Percentiles rank a stretch among this genome's conserved stretches.
These are phyloP conservation scores for Crotalus helleri DNA, from an alignment of 2,113 vertebrate species.

Conservation along the genomic window DNA sequence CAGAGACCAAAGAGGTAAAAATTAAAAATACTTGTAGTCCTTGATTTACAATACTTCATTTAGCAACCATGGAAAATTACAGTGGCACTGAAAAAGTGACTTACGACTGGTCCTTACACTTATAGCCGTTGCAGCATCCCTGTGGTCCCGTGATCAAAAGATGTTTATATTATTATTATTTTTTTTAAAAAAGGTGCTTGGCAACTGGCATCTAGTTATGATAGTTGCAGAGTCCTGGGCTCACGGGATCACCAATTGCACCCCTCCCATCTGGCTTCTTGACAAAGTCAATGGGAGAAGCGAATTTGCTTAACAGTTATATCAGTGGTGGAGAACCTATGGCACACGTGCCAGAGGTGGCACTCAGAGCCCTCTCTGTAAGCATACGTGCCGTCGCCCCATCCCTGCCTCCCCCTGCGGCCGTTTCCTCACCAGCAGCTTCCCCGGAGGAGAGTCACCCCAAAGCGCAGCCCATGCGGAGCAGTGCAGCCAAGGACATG, in stretches of 20 bases:
- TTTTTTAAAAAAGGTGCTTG: background rate
- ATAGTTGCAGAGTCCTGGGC: background rate
- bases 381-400: no score
- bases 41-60: background rate
- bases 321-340: background rate
- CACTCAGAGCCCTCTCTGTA: no score
- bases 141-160: background rate
- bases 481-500: no score
- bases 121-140: background rate
- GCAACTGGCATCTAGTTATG: background rate
- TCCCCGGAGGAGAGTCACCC: no score
- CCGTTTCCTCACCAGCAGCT: no score
- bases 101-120: background rate
- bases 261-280: background rate
- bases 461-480: no score
- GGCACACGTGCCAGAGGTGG: no score
- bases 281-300: background rate
- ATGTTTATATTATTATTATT: no score
- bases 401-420: no score
- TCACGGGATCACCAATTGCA: no score
- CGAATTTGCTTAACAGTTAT: background rate
- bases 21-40: background rate
- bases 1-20: constrained; percentile 18
- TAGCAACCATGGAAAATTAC: background rate
- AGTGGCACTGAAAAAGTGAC: background rate